Conservation (phyloP, 2,113 vertebrate species). For the Gila orcuttii region DNA sequence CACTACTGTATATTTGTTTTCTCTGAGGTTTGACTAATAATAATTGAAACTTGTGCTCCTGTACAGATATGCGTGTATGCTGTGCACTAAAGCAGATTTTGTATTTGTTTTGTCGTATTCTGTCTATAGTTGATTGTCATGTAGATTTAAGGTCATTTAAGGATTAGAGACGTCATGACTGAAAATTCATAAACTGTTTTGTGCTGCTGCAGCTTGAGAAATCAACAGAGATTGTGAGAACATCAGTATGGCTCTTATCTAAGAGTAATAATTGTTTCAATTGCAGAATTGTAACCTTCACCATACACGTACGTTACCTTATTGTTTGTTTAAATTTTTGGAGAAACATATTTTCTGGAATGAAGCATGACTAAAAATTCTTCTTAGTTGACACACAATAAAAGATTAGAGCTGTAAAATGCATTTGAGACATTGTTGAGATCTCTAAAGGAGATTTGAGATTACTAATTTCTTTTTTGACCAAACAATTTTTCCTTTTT, state of each 20-base stretch:
- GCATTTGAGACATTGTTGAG: no score
- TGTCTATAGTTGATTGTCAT: neutral
- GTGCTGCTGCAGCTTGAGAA: neutral
- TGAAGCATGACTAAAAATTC: neutral
- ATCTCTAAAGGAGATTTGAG: neutral
- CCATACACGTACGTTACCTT: no score
- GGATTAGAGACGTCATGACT: neutral
- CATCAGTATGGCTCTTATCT: neutral
- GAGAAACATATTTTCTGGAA: neutral
- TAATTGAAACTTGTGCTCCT: neutral
- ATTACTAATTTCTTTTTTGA: no score
- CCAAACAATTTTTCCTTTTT: neutral
- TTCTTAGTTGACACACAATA: no score
- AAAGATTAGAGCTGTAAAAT: no score
- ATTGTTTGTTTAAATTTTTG: neutral
- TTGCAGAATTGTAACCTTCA: neutral
- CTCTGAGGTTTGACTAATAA: neutral
- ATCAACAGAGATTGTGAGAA: neutral
- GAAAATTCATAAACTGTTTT: conserved; percentile 1
- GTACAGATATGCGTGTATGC: neutral
- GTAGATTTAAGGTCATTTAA: conserved; percentile 1
- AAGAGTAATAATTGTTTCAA: neutral
- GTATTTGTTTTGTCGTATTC: neutral
- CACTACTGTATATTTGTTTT: neutral
- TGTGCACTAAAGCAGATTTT: neutral